These are phyloP conservation scores for Latrodectus geometricus DNA, from an alignment of 1,140 invertebrate species.

Conservation along the genomic window DNA sequence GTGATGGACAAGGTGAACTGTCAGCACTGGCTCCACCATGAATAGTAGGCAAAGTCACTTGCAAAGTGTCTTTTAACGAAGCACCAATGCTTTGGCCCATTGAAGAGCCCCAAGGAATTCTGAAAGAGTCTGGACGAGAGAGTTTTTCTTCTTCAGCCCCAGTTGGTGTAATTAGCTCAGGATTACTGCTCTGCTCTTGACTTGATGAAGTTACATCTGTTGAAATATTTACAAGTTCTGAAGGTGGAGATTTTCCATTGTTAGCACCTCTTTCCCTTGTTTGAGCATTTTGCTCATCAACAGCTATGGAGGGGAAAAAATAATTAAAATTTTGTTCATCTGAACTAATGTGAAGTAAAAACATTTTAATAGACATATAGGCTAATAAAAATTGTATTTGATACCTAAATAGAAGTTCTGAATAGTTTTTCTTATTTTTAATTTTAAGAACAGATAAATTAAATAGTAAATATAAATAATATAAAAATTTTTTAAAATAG, in stretches of 20 bases:
- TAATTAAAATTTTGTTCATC: too few species aligned
- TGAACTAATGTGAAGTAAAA: too few species aligned
- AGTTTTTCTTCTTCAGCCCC: constrained; percentile 37
- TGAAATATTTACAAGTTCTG: background rate
- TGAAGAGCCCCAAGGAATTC: constrained; percentile 59
- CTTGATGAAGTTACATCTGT: background rate
- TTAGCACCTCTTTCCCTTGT: constrained; percentile 64
- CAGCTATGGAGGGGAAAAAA: constrained; percentile 65
- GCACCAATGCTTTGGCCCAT: constrained; percentile 62
- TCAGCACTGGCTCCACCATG: constrained; percentile 62
- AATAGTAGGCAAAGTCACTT: constrained; percentile 61
- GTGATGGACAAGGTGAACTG: constrained; percentile 61
- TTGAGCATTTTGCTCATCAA: constrained; percentile 72
- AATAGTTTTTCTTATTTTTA: too few species aligned
- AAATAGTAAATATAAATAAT: too few species aligned
- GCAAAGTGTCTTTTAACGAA: constrained; percentile 59
- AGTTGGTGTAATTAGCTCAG: background rate
- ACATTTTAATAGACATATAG: too few species aligned
- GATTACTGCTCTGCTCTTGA: background rate
- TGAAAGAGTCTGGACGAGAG: constrained; percentile 19
- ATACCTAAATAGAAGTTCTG: too few species aligned
- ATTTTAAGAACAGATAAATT: too few species aligned
- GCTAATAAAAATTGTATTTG: too few species aligned
- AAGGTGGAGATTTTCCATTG: background rate
- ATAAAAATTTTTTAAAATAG: too few species aligned